Conservation (phyloP, 2,888 invertebrate species). For the Alsophila aescularia region DNA sequence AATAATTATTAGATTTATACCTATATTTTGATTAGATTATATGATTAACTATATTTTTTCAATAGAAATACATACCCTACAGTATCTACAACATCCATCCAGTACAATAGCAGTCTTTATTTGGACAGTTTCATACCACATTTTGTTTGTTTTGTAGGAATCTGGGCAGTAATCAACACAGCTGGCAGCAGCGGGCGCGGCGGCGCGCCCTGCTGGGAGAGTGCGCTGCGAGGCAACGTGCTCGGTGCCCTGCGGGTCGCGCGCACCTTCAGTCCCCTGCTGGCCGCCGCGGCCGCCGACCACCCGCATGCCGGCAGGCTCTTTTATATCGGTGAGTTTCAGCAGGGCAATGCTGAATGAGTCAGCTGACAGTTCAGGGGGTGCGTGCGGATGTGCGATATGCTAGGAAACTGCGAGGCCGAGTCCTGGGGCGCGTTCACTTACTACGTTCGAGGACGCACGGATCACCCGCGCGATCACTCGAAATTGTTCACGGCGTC, state of each 20-base stretch:
- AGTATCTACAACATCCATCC: too few species aligned
- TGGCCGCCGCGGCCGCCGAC: slow-evolving; percentile 83
- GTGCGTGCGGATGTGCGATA: background rate
- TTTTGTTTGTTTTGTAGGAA: slow-evolving; percentile 77
- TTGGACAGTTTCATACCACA: too few species aligned
- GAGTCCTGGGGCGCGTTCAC: too few species aligned
- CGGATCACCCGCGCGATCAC: too few species aligned
- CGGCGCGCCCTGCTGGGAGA: slow-evolving; percentile 88
- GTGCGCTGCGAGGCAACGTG: slow-evolving; percentile 88
- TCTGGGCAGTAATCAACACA: slow-evolving; percentile 93
- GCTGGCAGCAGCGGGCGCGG: slow-evolving; percentile 91
- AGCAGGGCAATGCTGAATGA: background rate
- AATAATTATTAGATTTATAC: background rate
- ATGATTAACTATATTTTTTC: too few species aligned
- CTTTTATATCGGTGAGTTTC: slow-evolving; percentile 86
- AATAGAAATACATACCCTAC: too few species aligned
- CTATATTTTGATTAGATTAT: too few species aligned
- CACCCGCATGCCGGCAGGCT: slow-evolving; percentile 86
- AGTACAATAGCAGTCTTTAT: too few species aligned
- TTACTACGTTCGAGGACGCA: too few species aligned
- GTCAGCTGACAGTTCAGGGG: too few species aligned
- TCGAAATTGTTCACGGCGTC: too few species aligned
- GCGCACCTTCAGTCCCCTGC: slow-evolving; percentile 89
- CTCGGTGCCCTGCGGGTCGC: slow-evolving; percentile 89
- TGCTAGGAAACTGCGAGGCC: background rate